phyloP scores from a whole-genome alignment of 2,797 vertebrate genomes.

The Sylvia borin region DNA sequence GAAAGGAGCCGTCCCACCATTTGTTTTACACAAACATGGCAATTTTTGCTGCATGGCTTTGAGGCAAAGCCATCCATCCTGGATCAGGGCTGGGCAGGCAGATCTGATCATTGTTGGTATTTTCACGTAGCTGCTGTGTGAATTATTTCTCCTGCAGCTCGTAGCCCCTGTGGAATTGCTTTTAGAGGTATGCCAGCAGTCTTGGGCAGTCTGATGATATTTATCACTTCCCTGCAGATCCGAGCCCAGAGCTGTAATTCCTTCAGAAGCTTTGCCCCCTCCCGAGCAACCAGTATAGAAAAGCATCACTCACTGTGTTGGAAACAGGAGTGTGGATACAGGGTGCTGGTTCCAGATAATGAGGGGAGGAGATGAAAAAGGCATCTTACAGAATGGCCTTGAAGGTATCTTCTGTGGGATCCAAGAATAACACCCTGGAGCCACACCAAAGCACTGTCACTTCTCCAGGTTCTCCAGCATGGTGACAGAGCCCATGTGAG shows the following conservation, averaged over 20 bases:
- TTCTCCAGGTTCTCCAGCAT: background rate
- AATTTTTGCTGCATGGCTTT: background rate
- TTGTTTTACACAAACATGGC: background rate
- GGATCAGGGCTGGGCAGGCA: background rate
- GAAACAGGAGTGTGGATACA: background rate
- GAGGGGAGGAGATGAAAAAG: background rate
- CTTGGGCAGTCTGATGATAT: background rate
- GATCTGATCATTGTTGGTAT: background rate
- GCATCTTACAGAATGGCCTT: background rate
- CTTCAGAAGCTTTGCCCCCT: background rate
- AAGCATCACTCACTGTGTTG: background rate
- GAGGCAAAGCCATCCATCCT: background rate
- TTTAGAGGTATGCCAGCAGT: background rate
- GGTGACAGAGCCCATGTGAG: background rate
- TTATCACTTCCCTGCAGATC: background rate
- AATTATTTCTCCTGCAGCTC: background rate
- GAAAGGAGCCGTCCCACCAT: background rate
- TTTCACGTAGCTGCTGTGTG: background rate
- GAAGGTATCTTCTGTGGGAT: background rate
- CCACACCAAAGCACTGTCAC: background rate
- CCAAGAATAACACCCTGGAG: background rate
- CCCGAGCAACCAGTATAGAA: background rate
- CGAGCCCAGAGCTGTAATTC: background rate
- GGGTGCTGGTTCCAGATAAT: background rate
- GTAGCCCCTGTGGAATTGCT: background rate